Evolutionary conservation across 2,797 vertebrate genomes (phyloP).

Genomic region (Girardinus metallicus): DNA sequence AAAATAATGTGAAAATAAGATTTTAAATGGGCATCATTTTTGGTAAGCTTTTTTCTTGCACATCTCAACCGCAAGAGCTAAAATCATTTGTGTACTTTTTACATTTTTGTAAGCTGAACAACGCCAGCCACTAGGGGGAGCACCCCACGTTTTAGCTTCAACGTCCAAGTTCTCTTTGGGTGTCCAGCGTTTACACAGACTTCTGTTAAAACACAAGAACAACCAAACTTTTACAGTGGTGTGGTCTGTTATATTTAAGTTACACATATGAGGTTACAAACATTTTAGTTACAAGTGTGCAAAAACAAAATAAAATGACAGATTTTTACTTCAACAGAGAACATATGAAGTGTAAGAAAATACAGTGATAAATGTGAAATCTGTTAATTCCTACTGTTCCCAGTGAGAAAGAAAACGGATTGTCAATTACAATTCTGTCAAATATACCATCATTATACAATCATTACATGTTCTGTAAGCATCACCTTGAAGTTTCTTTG

Average conservation of each 20-base stretch:
- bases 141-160: background rate
- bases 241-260: conserved; percentile 53
- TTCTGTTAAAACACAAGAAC: background rate
- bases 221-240: conserved; percentile 18
- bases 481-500: conserved; percentile 8
- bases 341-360: conserved; percentile 67
- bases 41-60: no score
- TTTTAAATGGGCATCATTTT: background rate
- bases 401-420: conserved; percentile 54
- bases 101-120: background rate
- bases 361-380: conserved; percentile 64
- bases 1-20: background rate
- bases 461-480: conserved; percentile 22
- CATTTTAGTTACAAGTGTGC: conserved; percentile 48
- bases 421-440: conserved; percentile 66
- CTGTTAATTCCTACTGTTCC: conserved; percentile 40
- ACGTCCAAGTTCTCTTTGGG: background rate
- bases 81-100: background rate
- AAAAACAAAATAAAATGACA: conserved; percentile 33
- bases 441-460: conserved; percentile 39
- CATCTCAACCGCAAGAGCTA: no score
- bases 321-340: conserved; percentile 44
- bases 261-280: conserved; percentile 52
- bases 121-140: background rate
- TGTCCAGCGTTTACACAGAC: background rate